Conservation (phyloP, 2,113 vertebrate genomes). For the Oncorhynchus kisutch region DNA sequence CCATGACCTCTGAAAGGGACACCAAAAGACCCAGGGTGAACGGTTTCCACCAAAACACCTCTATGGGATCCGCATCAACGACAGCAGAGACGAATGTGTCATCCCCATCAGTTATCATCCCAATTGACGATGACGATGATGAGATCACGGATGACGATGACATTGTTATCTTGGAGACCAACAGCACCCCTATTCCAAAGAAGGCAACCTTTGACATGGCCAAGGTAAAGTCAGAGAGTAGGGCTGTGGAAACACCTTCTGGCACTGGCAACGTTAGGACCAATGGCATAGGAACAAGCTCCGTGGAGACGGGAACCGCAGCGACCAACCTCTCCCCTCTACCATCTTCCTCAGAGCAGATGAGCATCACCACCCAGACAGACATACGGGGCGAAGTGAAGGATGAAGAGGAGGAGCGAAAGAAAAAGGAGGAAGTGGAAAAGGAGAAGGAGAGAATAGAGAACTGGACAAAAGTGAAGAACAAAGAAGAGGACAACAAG, state of each 20-base stretch:
- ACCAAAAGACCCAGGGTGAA: slow-evolving; percentile 41
- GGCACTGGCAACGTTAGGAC: too few species aligned
- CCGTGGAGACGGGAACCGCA: background rate
- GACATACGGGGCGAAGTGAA: too few species aligned
- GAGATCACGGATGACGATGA: slow-evolving; percentile 56
- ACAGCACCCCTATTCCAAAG: slow-evolving; percentile 78
- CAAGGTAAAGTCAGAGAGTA: slow-evolving; percentile 70
- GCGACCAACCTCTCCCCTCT: background rate
- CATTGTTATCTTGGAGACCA: slow-evolving; percentile 79
- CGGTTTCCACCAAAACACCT: background rate
- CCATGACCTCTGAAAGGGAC: too few species aligned
- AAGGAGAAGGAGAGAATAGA: background rate
- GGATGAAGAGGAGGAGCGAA: background rate
- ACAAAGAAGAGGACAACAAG: background rate
- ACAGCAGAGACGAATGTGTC: background rate
- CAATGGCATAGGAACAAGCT: too few species aligned
- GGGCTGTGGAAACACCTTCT: too few species aligned
- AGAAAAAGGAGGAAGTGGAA: background rate
- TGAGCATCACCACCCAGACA: slow-evolving; percentile 47
- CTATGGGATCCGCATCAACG: background rate
- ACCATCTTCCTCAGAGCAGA: background rate
- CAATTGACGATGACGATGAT: background rate
- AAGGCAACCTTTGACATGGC: slow-evolving; percentile 49
- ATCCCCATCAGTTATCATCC: background rate
- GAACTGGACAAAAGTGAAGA: too few species aligned